These are phyloP conservation scores for Brachymystax lenok DNA, from an alignment of 2,797 vertebrate species.

Conservation along the genomic window DNA sequence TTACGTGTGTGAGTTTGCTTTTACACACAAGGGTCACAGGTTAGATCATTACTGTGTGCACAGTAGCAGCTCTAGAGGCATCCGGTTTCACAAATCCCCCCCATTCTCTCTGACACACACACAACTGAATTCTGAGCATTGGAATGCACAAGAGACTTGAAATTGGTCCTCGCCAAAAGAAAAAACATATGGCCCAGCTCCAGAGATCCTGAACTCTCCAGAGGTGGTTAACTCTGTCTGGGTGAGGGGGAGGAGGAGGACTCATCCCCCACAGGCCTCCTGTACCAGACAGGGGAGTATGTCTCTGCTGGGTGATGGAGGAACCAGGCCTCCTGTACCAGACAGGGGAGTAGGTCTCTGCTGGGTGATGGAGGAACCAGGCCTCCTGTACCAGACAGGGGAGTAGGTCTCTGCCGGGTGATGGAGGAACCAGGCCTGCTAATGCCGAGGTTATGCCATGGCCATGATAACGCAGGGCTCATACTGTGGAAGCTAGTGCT, in stretches of 20 bases:
- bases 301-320: neutral
- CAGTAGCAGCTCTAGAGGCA: conserved; percentile 25
- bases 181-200: no score
- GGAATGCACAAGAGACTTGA: conserved; percentile 43
- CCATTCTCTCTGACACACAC: neutral
- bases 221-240: neutral
- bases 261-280: neutral
- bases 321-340: neutral
- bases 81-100: conserved; percentile 44
- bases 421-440: conserved; percentile 9
- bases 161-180: conserved; percentile 12
- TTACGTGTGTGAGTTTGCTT: conserved; percentile 38
- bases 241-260: neutral
- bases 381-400: neutral
- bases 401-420: neutral
- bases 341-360: neutral
- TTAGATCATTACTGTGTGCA: neutral
- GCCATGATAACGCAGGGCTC: neutral
- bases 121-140: conserved; percentile 25
- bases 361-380: conserved; percentile 1
- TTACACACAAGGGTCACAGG: conserved; percentile 56
- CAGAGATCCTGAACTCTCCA: no score
- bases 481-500: neutral
- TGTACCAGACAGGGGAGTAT: neutral
- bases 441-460: neutral